Conservation (phyloP, 2,888 invertebrate species). For the Mesochorus sp. region DNA sequence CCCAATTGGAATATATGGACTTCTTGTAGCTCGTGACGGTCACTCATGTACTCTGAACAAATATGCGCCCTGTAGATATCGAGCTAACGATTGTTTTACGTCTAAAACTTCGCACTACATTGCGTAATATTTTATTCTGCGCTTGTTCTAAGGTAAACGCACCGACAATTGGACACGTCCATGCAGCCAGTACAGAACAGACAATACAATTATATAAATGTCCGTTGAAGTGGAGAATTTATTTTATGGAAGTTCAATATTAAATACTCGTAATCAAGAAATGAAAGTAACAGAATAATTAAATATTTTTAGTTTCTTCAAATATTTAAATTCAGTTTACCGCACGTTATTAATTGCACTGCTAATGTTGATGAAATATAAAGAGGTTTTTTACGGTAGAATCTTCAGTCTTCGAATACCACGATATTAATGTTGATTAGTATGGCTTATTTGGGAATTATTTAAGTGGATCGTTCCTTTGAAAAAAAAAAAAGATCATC, state of each 20-base stretch:
- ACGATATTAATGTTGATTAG: too few species aligned
- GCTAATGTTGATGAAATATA: too few species aligned
- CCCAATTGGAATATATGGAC: constrained; percentile 64
- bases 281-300: too few species aligned
- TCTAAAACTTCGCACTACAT: not conserved
- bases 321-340: too few species aligned
- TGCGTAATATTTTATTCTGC: constrained; percentile 8
- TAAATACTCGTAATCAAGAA: too few species aligned
- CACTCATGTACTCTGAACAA: constrained; percentile 62
- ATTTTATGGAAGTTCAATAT: not conserved
- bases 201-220: not conserved
- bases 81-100: not conserved
- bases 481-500: too few species aligned
- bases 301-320: too few species aligned
- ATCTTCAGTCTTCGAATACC: too few species aligned
- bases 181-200: not conserved
- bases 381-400: too few species aligned
- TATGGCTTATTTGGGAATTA: too few species aligned
- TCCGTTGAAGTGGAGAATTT: not conserved
- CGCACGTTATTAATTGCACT: too few species aligned
- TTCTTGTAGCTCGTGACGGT: constrained; percentile 67
- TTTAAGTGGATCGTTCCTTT: too few species aligned
- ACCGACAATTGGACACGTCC: not conserved
- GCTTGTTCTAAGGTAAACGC: constrained; percentile 15
- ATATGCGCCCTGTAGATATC: constrained; percentile 55